Evolutionary conservation across 2,113 vertebrate genomes (phyloP), one percentile per base, ranked within the genome.

Genomic region (Dinomys branickii): DNA sequence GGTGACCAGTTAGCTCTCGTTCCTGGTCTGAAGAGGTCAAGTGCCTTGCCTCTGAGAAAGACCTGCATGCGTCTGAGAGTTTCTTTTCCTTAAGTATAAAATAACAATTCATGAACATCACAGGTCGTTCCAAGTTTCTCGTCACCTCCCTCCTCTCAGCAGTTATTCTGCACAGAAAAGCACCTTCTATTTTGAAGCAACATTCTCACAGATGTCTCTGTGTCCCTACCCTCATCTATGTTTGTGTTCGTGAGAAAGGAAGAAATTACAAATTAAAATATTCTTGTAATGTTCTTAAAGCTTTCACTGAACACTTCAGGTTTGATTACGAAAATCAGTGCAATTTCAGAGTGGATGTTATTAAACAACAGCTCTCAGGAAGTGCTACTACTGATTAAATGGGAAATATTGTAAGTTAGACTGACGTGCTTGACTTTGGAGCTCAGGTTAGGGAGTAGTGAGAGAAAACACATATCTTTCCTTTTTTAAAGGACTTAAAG

Each of bases 321-420:
- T 81, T 95, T 89, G 59, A n/a, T 96, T 95, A 94, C 71, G 14
- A 96, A 97, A 95, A 96, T 85, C 91, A 89, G 80, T 93, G 91
- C 14, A 80, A 85, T 50, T 95, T 91, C 59, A 78, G 19, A 63
- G 52, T 20, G 69, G 30, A 22, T 91, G 8, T 78, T 95, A 92
- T 20, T 69, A 92, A 95, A 94, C 63, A 97, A 59, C 26, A 61
- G 78, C 54, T 75, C 88, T 86, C 59, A 33, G 28, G 58, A 92
- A 88, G 47, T 56, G 26, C 35, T 56, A 90, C 80, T 67, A 47
- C 17, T 30, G 59, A 82, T 28, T 41, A 91, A 77, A 67, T 84
- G 59, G 52, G 54, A 69, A 96, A 92, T 81, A 82, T 33, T 84
- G 38, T 41, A 86, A 85, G 58, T 73, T 58, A 88, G 28, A 63